Evolutionary conservation across 37 sponge, comb jelly and placozoan genomes (phyloP).

Genomic region (Hexactinellida sp.): DNA sequence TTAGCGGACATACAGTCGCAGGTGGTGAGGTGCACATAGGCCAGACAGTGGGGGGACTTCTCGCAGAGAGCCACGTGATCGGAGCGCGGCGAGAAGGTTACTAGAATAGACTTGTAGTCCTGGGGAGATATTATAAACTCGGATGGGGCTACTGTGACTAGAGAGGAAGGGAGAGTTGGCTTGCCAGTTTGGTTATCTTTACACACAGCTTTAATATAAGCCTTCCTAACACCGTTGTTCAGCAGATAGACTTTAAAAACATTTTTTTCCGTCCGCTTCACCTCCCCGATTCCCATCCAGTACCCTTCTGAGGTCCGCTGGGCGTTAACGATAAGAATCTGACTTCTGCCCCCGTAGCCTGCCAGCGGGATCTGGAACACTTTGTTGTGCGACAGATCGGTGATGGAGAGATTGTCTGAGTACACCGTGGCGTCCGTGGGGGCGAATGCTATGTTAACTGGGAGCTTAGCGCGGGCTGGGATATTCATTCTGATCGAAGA

Average conservation of each 20-base stretch:
- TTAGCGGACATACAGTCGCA: background rate
- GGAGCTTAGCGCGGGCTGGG: background rate
- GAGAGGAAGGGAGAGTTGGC: background rate
- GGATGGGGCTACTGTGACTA: background rate
- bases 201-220: background rate
- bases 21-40: background rate
- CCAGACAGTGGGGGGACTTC: background rate
- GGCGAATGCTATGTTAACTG: background rate
- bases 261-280: background rate
- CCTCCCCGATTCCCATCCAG: background rate
- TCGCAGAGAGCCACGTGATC: background rate
- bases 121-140: background rate
- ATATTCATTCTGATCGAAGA: background rate
- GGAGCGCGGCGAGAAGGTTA: background rate
- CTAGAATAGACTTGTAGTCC: conserved; percentile 1
- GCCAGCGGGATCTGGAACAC: conserved; percentile 7
- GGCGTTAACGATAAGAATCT: background rate
- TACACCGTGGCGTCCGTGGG: background rate
- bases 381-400: background rate
- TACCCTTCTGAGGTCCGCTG: background rate
- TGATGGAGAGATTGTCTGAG: background rate
- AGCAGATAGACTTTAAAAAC: background rate
- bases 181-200: background rate
- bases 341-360: background rate
- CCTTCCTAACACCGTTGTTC: background rate